Base-by-base conservation (phyloP, 2,797 vertebrate genomes). In the Tympanoctomys barrerae region DNA sequence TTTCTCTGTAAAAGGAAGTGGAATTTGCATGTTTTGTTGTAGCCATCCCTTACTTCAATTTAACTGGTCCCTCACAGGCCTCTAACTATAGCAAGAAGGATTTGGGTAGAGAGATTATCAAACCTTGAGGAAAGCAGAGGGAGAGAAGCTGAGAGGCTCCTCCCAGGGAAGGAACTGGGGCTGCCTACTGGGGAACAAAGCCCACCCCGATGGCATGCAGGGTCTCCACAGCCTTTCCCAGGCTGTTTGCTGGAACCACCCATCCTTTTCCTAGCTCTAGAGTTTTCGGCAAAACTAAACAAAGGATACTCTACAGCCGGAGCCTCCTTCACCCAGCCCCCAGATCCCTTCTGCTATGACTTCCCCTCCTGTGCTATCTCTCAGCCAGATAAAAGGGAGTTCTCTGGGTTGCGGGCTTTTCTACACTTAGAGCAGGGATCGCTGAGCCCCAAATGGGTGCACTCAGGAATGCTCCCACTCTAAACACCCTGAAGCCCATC, bases 21-120 rank as follows among this genome's bases (percentile, higher is more conserved):
- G n/a, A 93, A 71, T 86, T 26, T 83, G 68, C 91, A 64, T 42
- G 83, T 84, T 95, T 85, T 84, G 75, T 49, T 73, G 64, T 80
- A 71, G 9, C 18, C 36, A 54, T 89, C 68, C 92, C 89, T 88
- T 89, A 79, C 62, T 87, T 80, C 61, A 64, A 49, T 21, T 70
- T 91, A 94, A 87, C 93, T 87, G 93, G 66, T 75, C 94, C 91
- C 94, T 73, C 39, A 91, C 88, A 93, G 79, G 36, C 77, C 75
- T 42, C 46, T 82, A 87, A 79, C 59, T 59, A 36, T 1, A 89
- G 80, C 61, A 54, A 87, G 66, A 90, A 62, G 59, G n/a, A 86
- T 85, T 86, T 79, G 89, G 61, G 77, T 87, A 73, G 81, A 86
- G 33, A 93, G 84, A 93, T 9, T 14, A 16, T 94, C 81, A 93